phyloP scores from a whole-genome alignment of 1,140 invertebrate genomes.

The Platorchestia sp. region DNA sequence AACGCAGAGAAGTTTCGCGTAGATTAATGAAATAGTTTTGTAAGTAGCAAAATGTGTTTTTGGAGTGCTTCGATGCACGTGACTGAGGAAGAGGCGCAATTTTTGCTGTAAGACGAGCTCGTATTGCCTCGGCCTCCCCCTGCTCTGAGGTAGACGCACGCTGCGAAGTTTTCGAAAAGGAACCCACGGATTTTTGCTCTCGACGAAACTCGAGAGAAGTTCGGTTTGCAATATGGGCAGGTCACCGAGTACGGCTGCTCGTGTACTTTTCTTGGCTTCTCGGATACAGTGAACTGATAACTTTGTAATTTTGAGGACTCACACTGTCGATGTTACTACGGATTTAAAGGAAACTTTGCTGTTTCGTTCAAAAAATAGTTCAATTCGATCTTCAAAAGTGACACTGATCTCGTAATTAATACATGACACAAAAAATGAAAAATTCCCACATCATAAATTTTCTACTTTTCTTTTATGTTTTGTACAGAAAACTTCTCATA shows the following conservation, averaged over 20 bases:
- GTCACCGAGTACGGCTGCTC: conserved; percentile 7
- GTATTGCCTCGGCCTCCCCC: not conserved
- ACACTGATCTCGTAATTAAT: not conserved
- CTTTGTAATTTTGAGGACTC: not conserved
- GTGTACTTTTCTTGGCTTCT: not conserved
- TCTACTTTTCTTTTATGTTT: not conserved
- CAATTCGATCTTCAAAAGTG: not conserved
- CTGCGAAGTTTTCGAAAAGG: not conserved
- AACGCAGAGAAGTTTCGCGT: not conserved
- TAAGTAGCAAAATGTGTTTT: not conserved
- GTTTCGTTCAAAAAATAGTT: not conserved
- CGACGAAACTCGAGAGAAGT: conserved; percentile 17
- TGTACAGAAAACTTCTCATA: not conserved
- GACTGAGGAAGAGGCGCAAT: not conserved
- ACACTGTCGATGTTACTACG: not conserved
- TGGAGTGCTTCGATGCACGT: not conserved
- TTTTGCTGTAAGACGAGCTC: not conserved
- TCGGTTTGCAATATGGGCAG: not conserved
- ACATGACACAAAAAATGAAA: too few species aligned
- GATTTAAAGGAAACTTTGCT: not conserved
- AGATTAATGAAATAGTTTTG: not conserved
- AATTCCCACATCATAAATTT: not conserved
- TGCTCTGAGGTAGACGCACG: not conserved
- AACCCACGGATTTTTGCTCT: conserved; percentile 1
- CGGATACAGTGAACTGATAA: not conserved